Evolutionary conservation across 2,113 vertebrate species (phyloP).

Genomic region (Cettia cetti): DNA sequence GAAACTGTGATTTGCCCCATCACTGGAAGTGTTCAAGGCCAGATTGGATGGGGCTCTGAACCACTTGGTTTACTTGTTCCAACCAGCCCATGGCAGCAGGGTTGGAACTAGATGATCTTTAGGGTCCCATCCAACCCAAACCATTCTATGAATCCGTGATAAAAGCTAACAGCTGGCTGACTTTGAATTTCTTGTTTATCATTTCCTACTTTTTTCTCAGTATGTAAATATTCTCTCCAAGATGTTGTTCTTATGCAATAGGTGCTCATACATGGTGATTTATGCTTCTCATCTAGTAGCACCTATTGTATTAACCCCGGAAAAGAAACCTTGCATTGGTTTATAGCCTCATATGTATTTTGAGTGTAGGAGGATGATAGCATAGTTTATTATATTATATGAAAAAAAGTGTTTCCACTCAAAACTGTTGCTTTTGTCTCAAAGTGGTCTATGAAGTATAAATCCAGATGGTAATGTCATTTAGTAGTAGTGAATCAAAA

Average conservation of each 20-base stretch:
- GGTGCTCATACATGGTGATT: background rate
- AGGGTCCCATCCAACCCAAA: background rate
- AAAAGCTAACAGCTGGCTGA: background rate
- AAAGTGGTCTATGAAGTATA: background rate
- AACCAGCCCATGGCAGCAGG: background rate
- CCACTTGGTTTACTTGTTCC: background rate
- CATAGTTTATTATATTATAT: background rate
- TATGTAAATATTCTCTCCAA: background rate
- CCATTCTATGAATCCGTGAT: background rate
- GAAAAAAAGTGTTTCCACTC: background rate
- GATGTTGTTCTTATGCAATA: background rate
- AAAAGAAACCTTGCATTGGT: background rate
- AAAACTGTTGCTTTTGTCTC: background rate
- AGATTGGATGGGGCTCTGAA: background rate
- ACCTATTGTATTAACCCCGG: background rate
- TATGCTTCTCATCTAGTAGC: background rate
- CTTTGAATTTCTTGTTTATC: background rate
- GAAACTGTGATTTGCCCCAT: background rate
- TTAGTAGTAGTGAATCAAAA: background rate
- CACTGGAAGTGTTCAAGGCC: background rate
- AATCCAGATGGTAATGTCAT: background rate
- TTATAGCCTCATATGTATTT: rapidly evolving
- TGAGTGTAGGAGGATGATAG: background rate
- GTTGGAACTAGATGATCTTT: background rate
- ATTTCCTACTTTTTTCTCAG: background rate